A percentile compares a stretch with the other conserved stretches of the same genome.
Evolutionary conservation across 2,888 invertebrate genomes (phyloP).

Genomic region (Hecatera dysodea): DNA sequence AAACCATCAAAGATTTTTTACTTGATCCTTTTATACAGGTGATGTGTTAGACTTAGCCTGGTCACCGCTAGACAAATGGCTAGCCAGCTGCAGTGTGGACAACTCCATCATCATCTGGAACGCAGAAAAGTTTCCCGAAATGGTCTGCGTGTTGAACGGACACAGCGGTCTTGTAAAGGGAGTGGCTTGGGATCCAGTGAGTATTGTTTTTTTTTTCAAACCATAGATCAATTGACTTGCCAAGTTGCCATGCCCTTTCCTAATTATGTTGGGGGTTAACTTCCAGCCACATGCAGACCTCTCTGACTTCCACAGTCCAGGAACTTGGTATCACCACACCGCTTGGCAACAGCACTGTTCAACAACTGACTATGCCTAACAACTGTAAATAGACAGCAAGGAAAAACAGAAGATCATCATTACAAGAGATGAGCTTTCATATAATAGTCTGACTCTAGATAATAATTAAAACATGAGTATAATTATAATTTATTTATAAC

Average conservation of each 20-base stretch:
- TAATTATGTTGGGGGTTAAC: not conserved
- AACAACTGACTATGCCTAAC: no score
- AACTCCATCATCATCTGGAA: slow-evolving; percentile 99
- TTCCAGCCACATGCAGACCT: not conserved
- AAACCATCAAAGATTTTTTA: not conserved
- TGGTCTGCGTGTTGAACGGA: slow-evolving; percentile 96
- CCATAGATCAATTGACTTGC: no score
- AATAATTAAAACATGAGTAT: no score
- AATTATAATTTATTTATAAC: no score
- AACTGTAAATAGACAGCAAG: no score
- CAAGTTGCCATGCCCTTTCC: not conserved
- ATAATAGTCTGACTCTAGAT: no score
- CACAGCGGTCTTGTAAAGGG: slow-evolving; percentile 99
- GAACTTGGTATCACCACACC: no score
- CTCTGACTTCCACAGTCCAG: no score
- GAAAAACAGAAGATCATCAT: no score
- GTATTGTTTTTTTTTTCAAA: slow-evolving; percentile 54
- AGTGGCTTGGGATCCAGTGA: slow-evolving; percentile 98
- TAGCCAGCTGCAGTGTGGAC: slow-evolving; percentile 99
- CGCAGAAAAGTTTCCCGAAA: slow-evolving; percentile 96
- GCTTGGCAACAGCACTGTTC: no score
- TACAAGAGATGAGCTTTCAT: no score
- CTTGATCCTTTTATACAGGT: slow-evolving; percentile 76
- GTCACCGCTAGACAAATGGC: slow-evolving; percentile 98
- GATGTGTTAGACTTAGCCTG: slow-evolving; percentile 99